A percentile compares a stretch with the other conserved stretches of the same genome.
phyloP scores from a whole-genome alignment of 1,140 invertebrate species.

The Drosophila lowei region DNA sequence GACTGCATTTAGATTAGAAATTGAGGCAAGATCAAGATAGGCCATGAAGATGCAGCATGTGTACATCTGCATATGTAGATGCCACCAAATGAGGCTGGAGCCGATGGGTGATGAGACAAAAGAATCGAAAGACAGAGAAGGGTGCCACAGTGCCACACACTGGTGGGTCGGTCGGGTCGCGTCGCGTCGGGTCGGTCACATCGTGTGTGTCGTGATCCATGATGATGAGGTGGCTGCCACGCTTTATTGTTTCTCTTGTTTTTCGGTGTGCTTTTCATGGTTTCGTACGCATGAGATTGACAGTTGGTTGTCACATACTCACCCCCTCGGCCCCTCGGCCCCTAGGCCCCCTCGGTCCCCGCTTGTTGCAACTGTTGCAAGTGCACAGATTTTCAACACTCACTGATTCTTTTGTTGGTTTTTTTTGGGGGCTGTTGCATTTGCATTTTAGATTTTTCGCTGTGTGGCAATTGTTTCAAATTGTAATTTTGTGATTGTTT shows the following conservation, averaged over 20 bases:
- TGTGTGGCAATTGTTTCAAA: slow-evolving; percentile 72
- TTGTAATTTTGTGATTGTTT: slow-evolving; percentile 74
- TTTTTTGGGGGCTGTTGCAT: slow-evolving; percentile 58
- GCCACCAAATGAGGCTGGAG: slow-evolving; percentile 27
- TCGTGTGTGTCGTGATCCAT: slow-evolving; percentile 23
- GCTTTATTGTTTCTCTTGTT: slow-evolving; percentile 40
- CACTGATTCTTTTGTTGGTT: slow-evolving; percentile 68
- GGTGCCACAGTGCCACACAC: background rate
- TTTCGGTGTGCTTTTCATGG: slow-evolving; percentile 64
- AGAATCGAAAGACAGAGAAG: slow-evolving; percentile 11
- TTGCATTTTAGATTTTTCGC: slow-evolving; percentile 72
- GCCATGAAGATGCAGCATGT: slow-evolving; percentile 40
- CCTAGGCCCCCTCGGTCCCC: background rate
- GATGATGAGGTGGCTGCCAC: slow-evolving; percentile 14
- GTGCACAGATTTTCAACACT: slow-evolving; percentile 66
- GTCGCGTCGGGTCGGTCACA: background rate
- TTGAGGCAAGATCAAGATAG: slow-evolving; percentile 72
- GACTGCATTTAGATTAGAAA: slow-evolving; percentile 49
- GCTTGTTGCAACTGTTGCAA: slow-evolving; percentile 48
- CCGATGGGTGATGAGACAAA: slow-evolving; percentile 8
- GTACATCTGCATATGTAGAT: background rate
- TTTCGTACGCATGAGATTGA: slow-evolving; percentile 82
- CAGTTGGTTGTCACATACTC: slow-evolving; percentile 62
- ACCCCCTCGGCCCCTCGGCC: slow-evolving; percentile 4
- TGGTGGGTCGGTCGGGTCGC: background rate